Base-by-base conservation (phyloP, 1,140 invertebrate species). In the Drosophila lini region DNA sequence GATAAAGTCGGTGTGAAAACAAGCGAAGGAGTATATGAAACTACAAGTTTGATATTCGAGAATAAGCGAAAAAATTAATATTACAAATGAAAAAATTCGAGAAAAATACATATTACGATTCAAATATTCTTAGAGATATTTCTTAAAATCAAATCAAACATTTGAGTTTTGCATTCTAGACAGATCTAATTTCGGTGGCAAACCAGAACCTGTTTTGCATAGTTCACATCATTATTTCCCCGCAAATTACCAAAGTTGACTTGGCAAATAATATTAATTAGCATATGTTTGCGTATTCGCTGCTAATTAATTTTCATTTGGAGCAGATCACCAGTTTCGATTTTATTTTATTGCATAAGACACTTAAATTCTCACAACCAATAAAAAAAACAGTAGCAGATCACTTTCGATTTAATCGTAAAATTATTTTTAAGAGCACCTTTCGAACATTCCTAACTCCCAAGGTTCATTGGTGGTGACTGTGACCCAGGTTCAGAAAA, bases 281-380 rank as follows among this genome's bases (percentile, higher is more conserved):
- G 52, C 67, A 42, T 41, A 40, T 15, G 25, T 69, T 68, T 31
- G 34, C 10, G n/a, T 57, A 58, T 57, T 69, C 28, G 42, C 13
- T 58, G 25, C 53, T 73, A 73, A 71, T 71, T 48, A 71, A 59
- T 71, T 48, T 71, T 50, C 9, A 36, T 28, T 48, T 48, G 10
- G 36, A 44, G 16, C 58, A 36, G 65, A 44, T 42, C 28, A 36
- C 11, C 31, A 44, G 47, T 13, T 59, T 42, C n/a, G 42, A 9
- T 70, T 44, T 58, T 47, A 36, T 71, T 58, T 71, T 41, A 71
- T 73, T 73, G 69, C 69, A 50, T 48, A 59, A 59, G 31, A 34
- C 11, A 64, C n/a, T 25, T 13, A 15, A 62, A 13, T 48, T 70
- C 28, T 11, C 31, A 57, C n/a, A 25, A 55, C 5, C 15, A 32